Base-by-base conservation (phyloP, 2,797 vertebrate genomes). In the Toxotes lorentzi region DNA sequence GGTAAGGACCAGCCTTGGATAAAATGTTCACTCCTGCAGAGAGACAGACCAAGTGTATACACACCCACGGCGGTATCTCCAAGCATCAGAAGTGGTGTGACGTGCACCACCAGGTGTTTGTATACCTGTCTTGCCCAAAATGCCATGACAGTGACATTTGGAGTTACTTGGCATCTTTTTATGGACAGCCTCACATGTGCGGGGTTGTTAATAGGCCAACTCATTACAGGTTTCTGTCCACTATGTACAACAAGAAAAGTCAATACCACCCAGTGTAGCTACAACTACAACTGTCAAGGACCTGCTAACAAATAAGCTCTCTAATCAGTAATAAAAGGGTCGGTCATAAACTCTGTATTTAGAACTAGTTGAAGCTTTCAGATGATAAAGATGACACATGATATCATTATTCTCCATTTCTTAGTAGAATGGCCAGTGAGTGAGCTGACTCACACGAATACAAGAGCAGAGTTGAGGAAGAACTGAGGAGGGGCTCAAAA, bases 401-500 rank as follows among this genome's bases (percentile, higher is more conserved):
- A 24, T n/a, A 32, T 34, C 38, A 57, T 69, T 69, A 56, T 57
- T 57, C 51, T 69, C 40, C 27, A 38, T 64, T 64, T 67, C 83
- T 65, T 70, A 71, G 47, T 13, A 69, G 59, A 72, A 63, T 43
- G 51, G 27, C 24, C 40, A 35, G 43, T 64, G 63, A 65, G 53
- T 60, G 72, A 84, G 74, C 57, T 81, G 72, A 79, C 61, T 84
- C 78, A 80, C 76, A 81, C 63, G 27, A 58, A 64, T 19, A 21
- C 48, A 57, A 81, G 68, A 74, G 73, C 40, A 76, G 38, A 48
- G 57, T 23, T 0, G 21, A 60, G 38, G 61, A 0, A 65, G 81
- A 74, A 79, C 32, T 56, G 63, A 50, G 50, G 70, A 54, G 35
- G 63, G 56, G 77, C 38, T 60, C 11, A 61, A 76, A 88, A 81